Evolutionary conservation across 2,113 vertebrate species (phyloP).

Genomic region (Chauna torquata): DNA sequence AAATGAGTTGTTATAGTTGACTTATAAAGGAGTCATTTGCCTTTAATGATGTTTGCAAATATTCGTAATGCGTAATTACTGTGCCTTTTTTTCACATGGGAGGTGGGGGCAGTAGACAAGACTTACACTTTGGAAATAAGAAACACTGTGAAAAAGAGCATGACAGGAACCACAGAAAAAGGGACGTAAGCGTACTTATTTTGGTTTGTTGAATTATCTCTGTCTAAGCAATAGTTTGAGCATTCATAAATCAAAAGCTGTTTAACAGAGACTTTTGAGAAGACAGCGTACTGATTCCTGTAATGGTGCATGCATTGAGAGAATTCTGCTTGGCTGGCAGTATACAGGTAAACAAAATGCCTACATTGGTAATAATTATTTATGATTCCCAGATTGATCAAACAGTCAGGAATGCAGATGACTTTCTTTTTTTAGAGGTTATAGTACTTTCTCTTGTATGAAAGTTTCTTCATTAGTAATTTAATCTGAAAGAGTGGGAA

Average conservation of each 20-base stretch:
- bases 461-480: neutral
- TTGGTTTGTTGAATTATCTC: neutral
- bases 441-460: neutral
- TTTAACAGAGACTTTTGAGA: neutral
- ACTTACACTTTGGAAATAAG: neutral
- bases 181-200: neutral
- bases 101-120: neutral
- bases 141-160: neutral
- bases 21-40: conserved; percentile 29
- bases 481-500: neutral
- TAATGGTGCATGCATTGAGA: neutral
- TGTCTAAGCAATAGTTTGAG: neutral
- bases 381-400: neutral
- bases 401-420: neutral
- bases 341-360: neutral
- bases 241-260: neutral
- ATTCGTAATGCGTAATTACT: neutral
- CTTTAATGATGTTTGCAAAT: neutral
- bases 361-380: neutral
- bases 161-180: neutral
- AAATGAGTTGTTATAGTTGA: neutral
- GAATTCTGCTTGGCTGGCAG: neutral
- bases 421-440: neutral
- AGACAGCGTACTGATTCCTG: neutral
- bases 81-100: neutral